A percentile compares a stretch with the other conserved stretches of the same genome.
These are phyloP conservation scores for Agrypnia vestita DNA, from an alignment of 1,140 invertebrate genomes.

Conservation along the genomic window DNA sequence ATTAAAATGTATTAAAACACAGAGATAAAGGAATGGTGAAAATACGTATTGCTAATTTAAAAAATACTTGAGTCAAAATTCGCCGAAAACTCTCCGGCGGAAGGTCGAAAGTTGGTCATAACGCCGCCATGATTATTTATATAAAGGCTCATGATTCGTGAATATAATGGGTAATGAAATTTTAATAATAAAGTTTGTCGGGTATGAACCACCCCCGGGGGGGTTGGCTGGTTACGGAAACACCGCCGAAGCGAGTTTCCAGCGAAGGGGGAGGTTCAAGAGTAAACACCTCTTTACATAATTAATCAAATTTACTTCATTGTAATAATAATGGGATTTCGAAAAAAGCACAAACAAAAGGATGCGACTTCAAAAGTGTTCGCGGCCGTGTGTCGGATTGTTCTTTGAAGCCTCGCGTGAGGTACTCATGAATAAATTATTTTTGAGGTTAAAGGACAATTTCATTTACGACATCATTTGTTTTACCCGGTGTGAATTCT, in stretches of 20 bases:
- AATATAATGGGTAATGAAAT: conserved; percentile 59
- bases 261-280: conserved; percentile 7
- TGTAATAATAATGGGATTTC: conserved; percentile 33
- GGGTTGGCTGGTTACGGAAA: conserved; percentile 13
- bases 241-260: background rate
- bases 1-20: too few species aligned
- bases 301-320: conserved; percentile 36
- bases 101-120: background rate
- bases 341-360: background rate
- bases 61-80: too few species aligned
- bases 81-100: background rate
- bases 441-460: too few species aligned
- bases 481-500: too few species aligned
- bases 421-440: too few species aligned
- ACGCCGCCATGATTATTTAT: conserved; percentile 49
- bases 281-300: conserved; percentile 36
- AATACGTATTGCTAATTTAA: too few species aligned
- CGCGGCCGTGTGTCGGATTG: too few species aligned
- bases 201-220: conserved; percentile 35
- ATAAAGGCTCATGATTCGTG: conserved; percentile 50
- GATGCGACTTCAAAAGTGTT: background rate
- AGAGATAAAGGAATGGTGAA: too few species aligned
- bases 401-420: too few species aligned
- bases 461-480: too few species aligned
- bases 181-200: conserved; percentile 58